phyloP scores from a whole-genome alignment of 2,113 vertebrate genomes.

The Pygoscelis antarcticus region DNA sequence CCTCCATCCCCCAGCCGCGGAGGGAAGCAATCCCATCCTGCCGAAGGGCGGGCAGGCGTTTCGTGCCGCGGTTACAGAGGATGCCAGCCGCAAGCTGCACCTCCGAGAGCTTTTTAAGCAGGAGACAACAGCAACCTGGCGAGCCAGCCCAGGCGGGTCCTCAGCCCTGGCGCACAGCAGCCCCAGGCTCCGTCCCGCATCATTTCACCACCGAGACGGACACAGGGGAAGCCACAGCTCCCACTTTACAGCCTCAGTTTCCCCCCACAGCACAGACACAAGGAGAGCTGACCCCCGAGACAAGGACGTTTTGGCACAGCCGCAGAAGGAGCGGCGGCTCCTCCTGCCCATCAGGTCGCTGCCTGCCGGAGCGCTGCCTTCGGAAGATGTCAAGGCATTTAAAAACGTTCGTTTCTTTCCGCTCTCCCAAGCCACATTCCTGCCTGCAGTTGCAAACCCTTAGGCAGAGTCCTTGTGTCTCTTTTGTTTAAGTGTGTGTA shows the following conservation, averaged over 20 bases:
- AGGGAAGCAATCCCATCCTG: not conserved
- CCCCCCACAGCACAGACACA: not conserved
- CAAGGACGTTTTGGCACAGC: not conserved
- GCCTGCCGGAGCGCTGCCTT: not conserved
- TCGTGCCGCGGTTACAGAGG: fast-evolving
- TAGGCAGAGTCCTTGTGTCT: not conserved
- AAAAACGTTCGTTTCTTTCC: not conserved
- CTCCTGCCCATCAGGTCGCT: fast-evolving
- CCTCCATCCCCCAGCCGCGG: fast-evolving
- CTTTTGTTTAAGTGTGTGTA: not conserved
- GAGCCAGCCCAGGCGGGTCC: not conserved
- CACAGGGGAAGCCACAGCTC: not conserved
- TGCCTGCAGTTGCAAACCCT: not conserved
- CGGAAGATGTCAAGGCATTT: not conserved
- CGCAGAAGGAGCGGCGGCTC: not conserved
- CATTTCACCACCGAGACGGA: fast-evolving
- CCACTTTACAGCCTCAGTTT: not conserved
- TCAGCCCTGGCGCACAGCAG: not conserved
- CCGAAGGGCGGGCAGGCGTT: fast-evolving
- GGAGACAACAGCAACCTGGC: fast-evolving
- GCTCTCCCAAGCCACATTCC: not conserved
- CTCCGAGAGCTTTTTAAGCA: not conserved
- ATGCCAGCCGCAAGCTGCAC: fast-evolving
- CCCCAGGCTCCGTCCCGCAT: not conserved
- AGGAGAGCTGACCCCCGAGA: not conserved